Evolutionary conservation across 2,888 invertebrate species (phyloP), one percentile per base, ranked within the genome.

Genomic region (Parnassius glacialis): DNA sequence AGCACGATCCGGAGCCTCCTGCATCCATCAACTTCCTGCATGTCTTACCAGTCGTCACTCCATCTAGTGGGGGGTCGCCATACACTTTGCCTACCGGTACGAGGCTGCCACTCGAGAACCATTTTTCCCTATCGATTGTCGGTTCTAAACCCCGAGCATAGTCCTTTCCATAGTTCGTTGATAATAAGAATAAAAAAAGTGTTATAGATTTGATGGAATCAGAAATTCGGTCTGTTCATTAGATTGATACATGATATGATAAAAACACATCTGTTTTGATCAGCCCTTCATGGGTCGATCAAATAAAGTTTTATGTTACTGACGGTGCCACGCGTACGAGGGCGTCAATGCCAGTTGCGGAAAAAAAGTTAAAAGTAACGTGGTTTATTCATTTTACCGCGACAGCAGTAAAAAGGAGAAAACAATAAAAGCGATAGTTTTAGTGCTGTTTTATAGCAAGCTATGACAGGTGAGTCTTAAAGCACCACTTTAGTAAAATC

Each of bases 371-470:
- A 57, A 52, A n/a, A 57, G 45, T 57, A 59, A 65, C 59, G 62
- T 68, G 75, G 73, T 73, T 76, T 78, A 81, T 81, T 81, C 78
- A 81, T 79, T 74, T 74, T 68, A 71, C 72, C 68, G 74, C 71
- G 70, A 67, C 71, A 73, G 71, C 73, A 76, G 73, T 81, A 84
- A 84, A 85, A 85, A 80, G 70, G 75, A 76, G 76, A 76, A 74
- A 72, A 77, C 74, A 82, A 83, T 87, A 87, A 87, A 85, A 77
- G 70, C 71, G 74, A 81, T 84, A 83, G 85, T 85, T 84, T 85
- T 83, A 86, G 76, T 74, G 70, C 70, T 64, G 69, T 80, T 79
- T 82, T 81, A 81, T 80, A 78, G 76, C 74, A 67, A 67, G 61
- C 67, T 74, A 71, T 74, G 80, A 80, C 87, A 87, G 87, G 86